Percentiles rank a stretch among this genome's conserved stretches.
phyloP scores from a whole-genome alignment of 2,113 vertebrate species.

The Micronycteris hirsuta region DNA sequence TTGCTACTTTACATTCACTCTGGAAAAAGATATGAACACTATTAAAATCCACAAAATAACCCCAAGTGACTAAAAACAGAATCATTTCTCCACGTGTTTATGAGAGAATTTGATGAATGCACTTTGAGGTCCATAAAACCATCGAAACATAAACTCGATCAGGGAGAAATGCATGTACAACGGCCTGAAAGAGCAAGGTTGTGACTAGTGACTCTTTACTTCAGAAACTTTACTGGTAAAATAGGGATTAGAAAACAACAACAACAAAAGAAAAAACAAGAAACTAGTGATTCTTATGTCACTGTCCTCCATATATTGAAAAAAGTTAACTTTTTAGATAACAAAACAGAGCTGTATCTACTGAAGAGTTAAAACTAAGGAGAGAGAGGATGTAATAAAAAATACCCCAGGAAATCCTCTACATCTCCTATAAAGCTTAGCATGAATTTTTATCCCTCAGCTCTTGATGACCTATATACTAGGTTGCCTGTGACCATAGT shows the following conservation, averaged over 20 bases:
- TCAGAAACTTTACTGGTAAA: background rate
- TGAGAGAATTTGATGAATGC: background rate
- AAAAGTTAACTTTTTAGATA: background rate
- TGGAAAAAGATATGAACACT: slow-evolving; percentile 68
- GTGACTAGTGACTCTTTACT: background rate
- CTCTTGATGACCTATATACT: background rate
- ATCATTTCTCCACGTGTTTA: background rate
- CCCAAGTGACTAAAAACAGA: background rate
- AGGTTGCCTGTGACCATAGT: background rate
- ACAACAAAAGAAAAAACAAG: background rate
- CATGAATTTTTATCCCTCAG: background rate
- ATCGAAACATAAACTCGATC: background rate
- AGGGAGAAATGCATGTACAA: background rate
- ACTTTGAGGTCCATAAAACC: background rate
- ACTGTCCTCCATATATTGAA: background rate
- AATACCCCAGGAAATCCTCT: background rate
- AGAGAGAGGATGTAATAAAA: background rate
- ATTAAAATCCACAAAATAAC: slow-evolving; percentile 3
- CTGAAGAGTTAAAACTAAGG: background rate
- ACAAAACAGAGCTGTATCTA: background rate
- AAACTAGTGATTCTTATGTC: background rate
- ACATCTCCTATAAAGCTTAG: background rate
- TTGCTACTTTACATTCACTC: slow-evolving; percentile 93
- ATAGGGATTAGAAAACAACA: background rate
- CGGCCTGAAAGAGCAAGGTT: background rate